Base-by-base conservation (phyloP, 1,140 invertebrate species). In the Ostrea edulis region DNA sequence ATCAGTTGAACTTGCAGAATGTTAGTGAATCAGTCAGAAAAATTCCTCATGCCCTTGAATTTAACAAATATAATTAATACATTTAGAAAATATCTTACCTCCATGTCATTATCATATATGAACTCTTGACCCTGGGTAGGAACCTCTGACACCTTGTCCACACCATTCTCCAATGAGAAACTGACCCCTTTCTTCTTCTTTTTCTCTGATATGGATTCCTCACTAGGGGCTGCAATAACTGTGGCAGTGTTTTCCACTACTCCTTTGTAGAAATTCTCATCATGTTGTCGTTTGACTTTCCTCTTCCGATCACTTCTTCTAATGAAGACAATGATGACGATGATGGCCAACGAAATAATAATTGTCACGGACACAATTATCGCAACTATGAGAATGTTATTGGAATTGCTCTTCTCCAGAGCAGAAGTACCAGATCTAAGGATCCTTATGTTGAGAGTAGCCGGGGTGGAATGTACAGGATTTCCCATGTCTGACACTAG, bases 401-500 rank as follows among this genome's bases (percentile, higher is more conserved):
- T 88, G 84, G 82, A 77, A 53, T 54, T 51, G 20, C 29, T n/a
- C 0, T 14, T 4, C 25, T 44, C 53, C 53, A 88, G 25, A 11
- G 68, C 14, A 14, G 84, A 65, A 82, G 62, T 62, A 22, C 54
- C 29, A 8, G 86, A 90, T 5, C 25, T 77, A 8, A 77, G 68
- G 2, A 93, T 84, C 5, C 87, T 82, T 22, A 91, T 90, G 51
- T 90, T 91, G 14, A 92, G 88, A n/a, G 89, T 68, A 14, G 89
- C 82, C 62, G 88, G 85, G 53, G 90, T 89, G 25, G 87, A 87
- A 44, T 86, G 96, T 97, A 89, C 87, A 11, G 87, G 88, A 8
- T 62, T 81, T n/a, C 92, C 92, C 17, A 87, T 88, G 62, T 93
- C 92, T 17, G 90, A 90, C 3, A 89, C 92, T 2, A 89, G 86